Evolutionary conservation across 2,888 invertebrate species (phyloP), one percentile per base, ranked within the genome.

Genomic region (Folsomia manolachei): DNA sequence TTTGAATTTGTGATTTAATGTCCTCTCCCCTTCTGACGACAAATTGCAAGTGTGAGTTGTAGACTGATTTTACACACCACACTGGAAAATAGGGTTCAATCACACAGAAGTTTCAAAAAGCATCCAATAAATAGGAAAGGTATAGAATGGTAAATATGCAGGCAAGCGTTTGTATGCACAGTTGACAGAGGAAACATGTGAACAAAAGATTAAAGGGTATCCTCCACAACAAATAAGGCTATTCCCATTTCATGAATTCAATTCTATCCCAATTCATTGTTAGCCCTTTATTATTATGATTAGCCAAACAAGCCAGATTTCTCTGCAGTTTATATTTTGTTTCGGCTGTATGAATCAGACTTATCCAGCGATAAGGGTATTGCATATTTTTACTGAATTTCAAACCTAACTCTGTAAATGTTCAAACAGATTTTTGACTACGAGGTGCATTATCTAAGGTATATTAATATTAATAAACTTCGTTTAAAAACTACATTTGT

Each of bases 161-260:
- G n/a, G n/a, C 39, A n/a, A 60, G 65, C 67, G 67, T 68, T 72
- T 76, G 74, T 74, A 74, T 73, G 73, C 69, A 71, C 70, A 75
- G 75, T 77, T 74, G 75, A 75, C 77, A 75, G 76, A 63, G 67
- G 64, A 52, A 74, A 74, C 69, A 72, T 70, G 70, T 56, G 77
- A 71, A 77, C 77, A 77, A 77, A 77, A 73, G 76, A 75, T 74
- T 71, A 72, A 70, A 75, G 75, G 72, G 74, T 71, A 70, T 65
- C 69, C 63, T 70, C 64, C 72, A 74, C 52, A 63, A 77, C 73
- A 77, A 73, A 77, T 75, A 75, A 71, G 75, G 69, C 74, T 72
- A 73, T 75, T 77, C 77, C 72, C 51, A 71, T 77, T 77, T 77
- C 75, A 77, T 75, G 65, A 69, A 61, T 60, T 39, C n/a, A 61